Base-by-base conservation (phyloP, 2,888 invertebrate species). In the Agriotes lineatus region DNA sequence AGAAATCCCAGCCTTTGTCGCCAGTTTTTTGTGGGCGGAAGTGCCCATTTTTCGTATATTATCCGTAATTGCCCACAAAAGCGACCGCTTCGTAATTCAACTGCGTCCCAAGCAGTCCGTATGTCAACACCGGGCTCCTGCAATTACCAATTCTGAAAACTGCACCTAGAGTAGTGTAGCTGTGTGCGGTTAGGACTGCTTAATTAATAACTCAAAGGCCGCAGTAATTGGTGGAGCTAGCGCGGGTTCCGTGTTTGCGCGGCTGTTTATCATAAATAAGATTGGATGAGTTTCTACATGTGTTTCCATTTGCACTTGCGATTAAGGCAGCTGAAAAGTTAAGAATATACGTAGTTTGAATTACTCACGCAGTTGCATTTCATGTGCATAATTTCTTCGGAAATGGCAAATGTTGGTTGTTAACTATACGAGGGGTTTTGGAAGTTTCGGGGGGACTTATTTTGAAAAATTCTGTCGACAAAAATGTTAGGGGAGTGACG, bases 181-280 rank as follows among this genome's bases (percentile, higher is more conserved):
- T 50, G 56, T 12, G 19, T 52, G 54, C 19, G 57, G 64, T 48
- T 6, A 37, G 64, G 45, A 64, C 48, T 56, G 64, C 45, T 64
- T 64, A 64, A 64, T 64, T 64, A 64, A 64, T 64, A 56, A 64
- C 45, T 63, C 56, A 57, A 64, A 45, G 56, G 25, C 30, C 39
- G 45, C 37, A 33, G 19, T 64, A 64, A 64, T 64, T 64, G 45
- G 44, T 44, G 48, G 54, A 35, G 54, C 56, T 42, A 54, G 56
- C 30, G 56, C 42, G 42, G 52, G 50, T 52, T 62, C 39, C 61
- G 50, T 50, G 50, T 35, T 62, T 52, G 22, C 18, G 42, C 42
- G 3, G 25, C 56, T 33, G 45, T 64, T 64, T 64, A 44, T 56
- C 54, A 64, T 64, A 64, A 64, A 64, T 64, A 54, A 56, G 52